Evolutionary conservation across 1,140 invertebrate genomes (phyloP).

Genomic region (Lethrus apterus): DNA sequence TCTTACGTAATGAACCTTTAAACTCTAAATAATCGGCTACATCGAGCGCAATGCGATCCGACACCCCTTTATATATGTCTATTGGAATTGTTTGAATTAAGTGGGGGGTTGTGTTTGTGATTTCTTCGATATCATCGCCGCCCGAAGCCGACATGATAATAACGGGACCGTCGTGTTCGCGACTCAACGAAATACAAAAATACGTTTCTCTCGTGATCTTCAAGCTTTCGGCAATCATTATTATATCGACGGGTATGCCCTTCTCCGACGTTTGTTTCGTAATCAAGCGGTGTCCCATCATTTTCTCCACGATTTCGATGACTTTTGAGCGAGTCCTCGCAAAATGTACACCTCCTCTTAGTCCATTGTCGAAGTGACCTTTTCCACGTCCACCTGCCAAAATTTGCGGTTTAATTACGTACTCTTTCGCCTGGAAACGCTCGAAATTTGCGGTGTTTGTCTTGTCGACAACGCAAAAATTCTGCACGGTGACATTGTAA

Average conservation of each 20-base stretch:
- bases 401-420: constrained; percentile 4
- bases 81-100: constrained; percentile 4
- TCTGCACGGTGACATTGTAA: background rate
- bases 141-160: background rate
- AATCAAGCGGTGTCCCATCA: constrained; percentile 7
- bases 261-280: constrained; percentile 4
- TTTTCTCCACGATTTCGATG: background rate
- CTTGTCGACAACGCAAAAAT: constrained; percentile 1
- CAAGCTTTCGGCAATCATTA: background rate
- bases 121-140: background rate
- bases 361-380: constrained; percentile 1
- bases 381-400: constrained; percentile 1
- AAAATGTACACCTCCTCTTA: background rate
- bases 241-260: background rate
- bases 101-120: background rate
- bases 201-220: background rate
- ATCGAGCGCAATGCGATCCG: background rate
- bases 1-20: background rate
- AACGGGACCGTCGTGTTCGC: background rate
- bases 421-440: background rate
- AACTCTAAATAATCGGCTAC: background rate
- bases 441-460: no score
- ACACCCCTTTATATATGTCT: constrained; percentile 1
- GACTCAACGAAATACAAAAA: background rate
- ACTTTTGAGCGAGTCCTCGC: background rate